Percentiles rank a stretch among this genome's conserved stretches.
Conservation (phyloP, 1,140 invertebrate species). For the Drosophila obscura region DNA sequence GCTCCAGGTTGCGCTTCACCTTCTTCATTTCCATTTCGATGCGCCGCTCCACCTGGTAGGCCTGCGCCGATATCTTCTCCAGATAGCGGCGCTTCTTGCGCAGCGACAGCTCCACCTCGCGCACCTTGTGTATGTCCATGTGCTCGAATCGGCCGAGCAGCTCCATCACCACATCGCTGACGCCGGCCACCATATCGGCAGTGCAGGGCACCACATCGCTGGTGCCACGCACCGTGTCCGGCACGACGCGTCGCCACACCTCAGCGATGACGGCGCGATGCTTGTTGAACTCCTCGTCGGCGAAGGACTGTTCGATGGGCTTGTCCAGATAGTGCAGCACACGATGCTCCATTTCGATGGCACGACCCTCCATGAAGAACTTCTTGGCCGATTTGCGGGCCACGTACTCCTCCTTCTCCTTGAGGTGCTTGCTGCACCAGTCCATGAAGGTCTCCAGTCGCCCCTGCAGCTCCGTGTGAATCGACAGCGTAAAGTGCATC, state of each 20-base stretch:
- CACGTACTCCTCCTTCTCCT: conserved; percentile 74
- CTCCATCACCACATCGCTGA: conserved; percentile 68
- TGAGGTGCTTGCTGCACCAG: conserved; percentile 70
- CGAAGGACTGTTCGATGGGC: conserved; percentile 58
- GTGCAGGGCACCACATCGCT: conserved; percentile 53
- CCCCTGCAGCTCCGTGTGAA: conserved; percentile 73
- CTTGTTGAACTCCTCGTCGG: conserved; percentile 60
- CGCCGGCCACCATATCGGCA: conserved; percentile 73
- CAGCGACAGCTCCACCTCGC: conserved; percentile 41
- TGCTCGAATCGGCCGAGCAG: conserved; percentile 67
- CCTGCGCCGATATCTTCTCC: conserved; percentile 66
- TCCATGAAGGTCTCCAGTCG: conserved; percentile 67
- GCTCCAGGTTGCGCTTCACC: conserved; percentile 71
- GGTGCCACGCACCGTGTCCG: conserved; percentile 60
- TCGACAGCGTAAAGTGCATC: conserved; percentile 73
- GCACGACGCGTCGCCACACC: conserved; percentile 71
- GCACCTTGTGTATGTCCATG: conserved; percentile 59
- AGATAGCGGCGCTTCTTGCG: conserved; percentile 59
- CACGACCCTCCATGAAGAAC: conserved; percentile 78
- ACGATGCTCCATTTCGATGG: conserved; percentile 58
- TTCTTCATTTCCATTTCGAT: conserved; percentile 78
- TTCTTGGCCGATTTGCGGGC: conserved; percentile 75
- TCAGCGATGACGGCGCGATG: conserved; percentile 62
- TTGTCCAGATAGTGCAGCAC: conserved; percentile 41
- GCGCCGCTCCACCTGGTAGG: conserved; percentile 70